Evolutionary conservation across 2,888 invertebrate species (phyloP).

Genomic region (Steinernema carpocapsae): DNA sequence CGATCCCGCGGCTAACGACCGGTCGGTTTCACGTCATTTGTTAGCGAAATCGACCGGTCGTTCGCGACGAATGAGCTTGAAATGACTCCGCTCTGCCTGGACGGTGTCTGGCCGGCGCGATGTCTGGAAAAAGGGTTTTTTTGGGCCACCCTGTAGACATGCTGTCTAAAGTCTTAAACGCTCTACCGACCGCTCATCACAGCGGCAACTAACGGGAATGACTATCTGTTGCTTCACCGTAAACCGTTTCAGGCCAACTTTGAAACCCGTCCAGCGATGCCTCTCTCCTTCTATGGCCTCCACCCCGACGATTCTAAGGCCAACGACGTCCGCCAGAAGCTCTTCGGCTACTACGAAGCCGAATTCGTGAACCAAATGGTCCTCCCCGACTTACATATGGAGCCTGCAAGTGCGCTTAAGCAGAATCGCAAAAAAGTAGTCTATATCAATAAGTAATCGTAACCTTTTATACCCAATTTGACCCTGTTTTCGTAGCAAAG

Average conservation of each 20-base stretch:
- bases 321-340: constrained; percentile 39
- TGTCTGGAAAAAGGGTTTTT: too few relatives aligned
- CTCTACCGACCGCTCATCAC: neutral
- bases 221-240: too few relatives aligned
- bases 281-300: constrained; percentile 47
- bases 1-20: too few relatives aligned
- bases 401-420: constrained; percentile 37
- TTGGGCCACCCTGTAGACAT: too few relatives aligned
- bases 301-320: constrained; percentile 25
- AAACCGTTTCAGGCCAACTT: constrained; percentile 40
- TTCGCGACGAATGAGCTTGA: too few relatives aligned
- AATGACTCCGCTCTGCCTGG: too few relatives aligned
- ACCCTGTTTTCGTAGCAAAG: constrained; percentile 40
- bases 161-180: neutral
- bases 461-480: neutral
- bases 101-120: too few relatives aligned
- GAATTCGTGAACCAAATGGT: constrained; percentile 41
- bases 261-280: constrained; percentile 41
- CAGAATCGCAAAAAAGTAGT: constrained; percentile 41
- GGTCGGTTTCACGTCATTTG: too few relatives aligned
- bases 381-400: constrained; percentile 37
- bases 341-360: constrained; percentile 39
- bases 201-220: too few relatives aligned
- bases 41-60: too few relatives aligned
- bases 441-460: constrained; percentile 46